Conservation (phyloP, 2,888 invertebrate genomes). For the Microctonus hyperodae region DNA sequence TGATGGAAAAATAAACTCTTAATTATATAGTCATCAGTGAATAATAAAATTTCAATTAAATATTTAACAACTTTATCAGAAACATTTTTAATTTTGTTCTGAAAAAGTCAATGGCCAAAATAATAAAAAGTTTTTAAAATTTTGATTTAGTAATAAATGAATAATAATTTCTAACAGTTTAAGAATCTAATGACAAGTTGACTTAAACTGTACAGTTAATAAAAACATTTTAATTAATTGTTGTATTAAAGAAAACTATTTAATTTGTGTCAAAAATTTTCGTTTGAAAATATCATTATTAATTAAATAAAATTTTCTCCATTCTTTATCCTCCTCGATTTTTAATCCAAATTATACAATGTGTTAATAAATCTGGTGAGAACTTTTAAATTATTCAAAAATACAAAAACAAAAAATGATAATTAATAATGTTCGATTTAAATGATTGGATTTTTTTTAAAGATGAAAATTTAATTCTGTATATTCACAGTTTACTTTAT, state of each 20-base stretch:
- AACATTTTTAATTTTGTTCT: neutral
- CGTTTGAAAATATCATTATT: neutral
- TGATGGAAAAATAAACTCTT: neutral
- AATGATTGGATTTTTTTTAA: conserved; percentile 1
- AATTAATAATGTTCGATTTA: no score
- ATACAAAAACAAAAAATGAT: no score
- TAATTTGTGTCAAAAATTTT: neutral
- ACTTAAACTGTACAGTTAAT: conserved; percentile 27
- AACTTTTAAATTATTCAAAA: neutral
- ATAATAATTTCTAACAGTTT: conserved; percentile 15
- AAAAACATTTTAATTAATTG: conserved; percentile 6
- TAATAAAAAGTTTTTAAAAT: conserved; percentile 21
- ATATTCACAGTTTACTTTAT: conserved; percentile 1
- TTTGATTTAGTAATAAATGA: neutral
- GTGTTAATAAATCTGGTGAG: neutral
- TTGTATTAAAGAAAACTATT: neutral
- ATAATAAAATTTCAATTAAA: neutral
- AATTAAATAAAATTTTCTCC: neutral
- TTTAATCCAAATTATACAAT: neutral
- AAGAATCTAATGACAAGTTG: conserved; percentile 21
- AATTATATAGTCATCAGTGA: neutral
- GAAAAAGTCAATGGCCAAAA: conserved; percentile 1
- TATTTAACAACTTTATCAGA: neutral
- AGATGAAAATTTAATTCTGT: neutral
- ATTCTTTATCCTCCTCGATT: neutral